phyloP scores from a whole-genome alignment of 1,140 invertebrate species.

The Apis florea region DNA sequence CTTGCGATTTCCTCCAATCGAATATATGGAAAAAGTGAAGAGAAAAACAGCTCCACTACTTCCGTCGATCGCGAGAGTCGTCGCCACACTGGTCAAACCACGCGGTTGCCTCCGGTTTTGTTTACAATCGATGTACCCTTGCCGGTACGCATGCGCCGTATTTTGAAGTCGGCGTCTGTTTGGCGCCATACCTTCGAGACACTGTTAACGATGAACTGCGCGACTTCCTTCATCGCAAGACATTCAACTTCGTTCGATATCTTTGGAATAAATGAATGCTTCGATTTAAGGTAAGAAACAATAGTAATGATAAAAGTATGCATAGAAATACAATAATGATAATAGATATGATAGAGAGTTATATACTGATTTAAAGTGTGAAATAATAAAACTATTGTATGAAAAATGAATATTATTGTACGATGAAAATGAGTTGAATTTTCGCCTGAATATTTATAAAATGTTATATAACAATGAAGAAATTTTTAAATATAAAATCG shows the following conservation, averaged over 20 bases:
- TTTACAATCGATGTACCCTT: slow-evolving; percentile 56
- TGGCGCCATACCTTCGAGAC: slow-evolving; percentile 29
- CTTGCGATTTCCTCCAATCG: slow-evolving; percentile 24
- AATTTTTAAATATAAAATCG: too few species aligned
- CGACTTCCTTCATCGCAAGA: too few species aligned
- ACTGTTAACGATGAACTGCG: neutral
- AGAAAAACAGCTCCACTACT: slow-evolving; percentile 13
- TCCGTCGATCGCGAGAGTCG: slow-evolving; percentile 63
- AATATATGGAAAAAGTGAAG: neutral
- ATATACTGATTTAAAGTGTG: too few species aligned
- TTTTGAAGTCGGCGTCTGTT: slow-evolving; percentile 21
- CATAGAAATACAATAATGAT: too few species aligned
- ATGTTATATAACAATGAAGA: too few species aligned
- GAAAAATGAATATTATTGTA: too few species aligned
- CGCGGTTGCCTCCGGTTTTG: slow-evolving; percentile 73
- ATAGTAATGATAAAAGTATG: too few species aligned
- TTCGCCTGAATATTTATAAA: too few species aligned
- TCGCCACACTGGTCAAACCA: slow-evolving; percentile 73
- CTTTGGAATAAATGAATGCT: neutral
- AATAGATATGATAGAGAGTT: too few species aligned
- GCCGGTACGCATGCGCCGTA: slow-evolving; percentile 34
- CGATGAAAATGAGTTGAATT: too few species aligned
- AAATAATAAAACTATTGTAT: too few species aligned
- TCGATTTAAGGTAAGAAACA: neutral
- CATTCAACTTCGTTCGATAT: neutral